Percentiles rank a stretch among this genome's conserved stretches.
Conservation (phyloP, 2,797 vertebrate genomes). For the Ceyx erithaca region DNA sequence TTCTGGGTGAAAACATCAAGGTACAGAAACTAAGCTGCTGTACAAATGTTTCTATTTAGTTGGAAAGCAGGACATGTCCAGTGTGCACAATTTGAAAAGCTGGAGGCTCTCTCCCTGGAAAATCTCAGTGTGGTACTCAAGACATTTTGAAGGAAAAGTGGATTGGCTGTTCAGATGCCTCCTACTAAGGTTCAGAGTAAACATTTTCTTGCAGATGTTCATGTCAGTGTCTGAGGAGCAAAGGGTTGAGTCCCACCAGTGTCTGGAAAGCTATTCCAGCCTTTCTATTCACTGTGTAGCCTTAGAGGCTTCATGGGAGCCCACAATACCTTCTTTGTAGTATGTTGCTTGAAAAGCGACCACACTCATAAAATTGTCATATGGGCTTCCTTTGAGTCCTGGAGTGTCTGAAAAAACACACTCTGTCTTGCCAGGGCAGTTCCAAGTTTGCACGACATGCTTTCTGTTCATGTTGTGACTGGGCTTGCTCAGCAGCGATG, state of each 20-base stretch:
- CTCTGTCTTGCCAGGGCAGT: neutral
- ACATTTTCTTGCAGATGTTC: neutral
- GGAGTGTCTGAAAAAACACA: neutral
- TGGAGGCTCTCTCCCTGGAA: neutral
- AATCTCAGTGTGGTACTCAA: neutral
- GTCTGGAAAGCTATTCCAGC: neutral
- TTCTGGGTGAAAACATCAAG: neutral
- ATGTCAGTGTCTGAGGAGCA: neutral
- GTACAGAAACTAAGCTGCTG: neutral
- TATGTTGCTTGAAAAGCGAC: neutral
- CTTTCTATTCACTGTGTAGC: neutral
- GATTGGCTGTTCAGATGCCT: neutral
- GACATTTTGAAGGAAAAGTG: neutral
- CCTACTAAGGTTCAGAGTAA: neutral
- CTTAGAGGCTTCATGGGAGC: neutral
- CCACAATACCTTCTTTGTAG: neutral
- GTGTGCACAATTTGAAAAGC: neutral
- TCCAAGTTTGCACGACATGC: neutral
- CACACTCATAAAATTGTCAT: neutral
- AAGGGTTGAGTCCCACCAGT: neutral
- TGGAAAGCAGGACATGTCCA: neutral
- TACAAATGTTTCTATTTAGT: neutral
- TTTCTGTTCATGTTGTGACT: neutral
- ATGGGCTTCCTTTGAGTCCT: neutral
- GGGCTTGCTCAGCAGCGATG: neutral